Evolutionary conservation across 2,113 vertebrate genomes (phyloP).

Genomic region (Pipra filicauda): DNA sequence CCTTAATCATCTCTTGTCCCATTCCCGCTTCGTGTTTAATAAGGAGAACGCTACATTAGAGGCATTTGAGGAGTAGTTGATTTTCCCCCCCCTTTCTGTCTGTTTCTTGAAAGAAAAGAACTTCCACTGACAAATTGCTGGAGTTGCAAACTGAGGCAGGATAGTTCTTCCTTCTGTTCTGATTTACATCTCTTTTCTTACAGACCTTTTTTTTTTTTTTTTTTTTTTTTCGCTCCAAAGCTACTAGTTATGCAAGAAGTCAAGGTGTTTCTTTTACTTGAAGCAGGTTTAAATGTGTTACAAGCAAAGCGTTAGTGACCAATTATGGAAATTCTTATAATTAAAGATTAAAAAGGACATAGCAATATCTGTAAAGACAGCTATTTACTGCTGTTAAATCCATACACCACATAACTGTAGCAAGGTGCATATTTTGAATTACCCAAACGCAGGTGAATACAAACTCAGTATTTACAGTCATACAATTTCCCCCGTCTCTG

Average conservation of each 20-base stretch:
- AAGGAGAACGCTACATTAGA: background rate
- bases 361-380: background rate
- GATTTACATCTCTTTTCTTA: background rate
- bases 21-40: background rate
- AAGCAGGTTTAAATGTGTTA: background rate
- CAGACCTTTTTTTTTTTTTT: background rate
- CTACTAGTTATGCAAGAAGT: background rate
- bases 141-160: background rate
- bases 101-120: background rate
- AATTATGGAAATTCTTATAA: background rate
- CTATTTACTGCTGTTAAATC: background rate
- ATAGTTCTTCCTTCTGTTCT: background rate
- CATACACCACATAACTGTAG: background rate
- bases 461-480: background rate
- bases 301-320: background rate
- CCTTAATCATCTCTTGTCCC: slow-evolving; percentile 1
- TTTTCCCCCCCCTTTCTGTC: background rate
- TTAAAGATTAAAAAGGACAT: background rate
- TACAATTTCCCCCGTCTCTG: background rate
- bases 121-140: background rate
- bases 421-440: slow-evolving; percentile 5
- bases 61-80: background rate
- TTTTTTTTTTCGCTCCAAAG: background rate
- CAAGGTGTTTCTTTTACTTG: background rate
- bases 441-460: slow-evolving; percentile 7